Evolutionary conservation across 2,113 vertebrate species (phyloP).

Genomic region (Forbesichthys papilliferus): DNA sequence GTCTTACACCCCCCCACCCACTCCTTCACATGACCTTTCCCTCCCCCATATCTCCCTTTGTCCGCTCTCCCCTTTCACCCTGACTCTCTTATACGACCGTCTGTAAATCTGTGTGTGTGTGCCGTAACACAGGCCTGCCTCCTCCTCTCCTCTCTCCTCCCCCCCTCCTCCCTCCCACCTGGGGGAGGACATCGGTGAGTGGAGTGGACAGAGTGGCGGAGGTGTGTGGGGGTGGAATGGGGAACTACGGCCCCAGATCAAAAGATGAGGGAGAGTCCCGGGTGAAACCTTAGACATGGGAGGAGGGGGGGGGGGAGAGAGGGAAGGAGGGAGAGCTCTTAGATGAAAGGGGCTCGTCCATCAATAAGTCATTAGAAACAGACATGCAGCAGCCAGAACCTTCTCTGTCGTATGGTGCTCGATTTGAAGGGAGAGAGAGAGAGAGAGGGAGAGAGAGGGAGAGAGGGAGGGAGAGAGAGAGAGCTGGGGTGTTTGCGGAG

Average conservation of each 20-base stretch:
- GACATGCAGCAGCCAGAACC: constrained; percentile 39
- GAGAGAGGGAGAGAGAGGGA: no score
- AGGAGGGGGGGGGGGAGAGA: constrained; percentile 43
- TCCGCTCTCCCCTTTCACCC: constrained; percentile 67
- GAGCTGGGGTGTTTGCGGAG: no score
- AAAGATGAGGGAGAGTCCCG: constrained; percentile 63
- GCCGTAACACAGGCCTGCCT: constrained; percentile 69
- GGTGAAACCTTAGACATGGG: constrained; percentile 72
- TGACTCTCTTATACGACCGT: constrained; percentile 58
- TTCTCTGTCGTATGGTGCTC: constrained; percentile 34
- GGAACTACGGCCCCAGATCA: constrained; percentile 60
- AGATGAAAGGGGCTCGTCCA: constrained; percentile 70
- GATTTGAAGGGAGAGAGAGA: background rate
- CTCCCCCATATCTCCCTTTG: constrained; percentile 49
- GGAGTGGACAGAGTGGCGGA: background rate
- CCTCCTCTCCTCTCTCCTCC: constrained; percentile 53
- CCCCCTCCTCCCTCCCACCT: background rate
- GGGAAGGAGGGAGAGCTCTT: constrained; percentile 35
- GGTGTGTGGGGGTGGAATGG: constrained; percentile 31
- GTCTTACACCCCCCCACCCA: constrained; percentile 56
- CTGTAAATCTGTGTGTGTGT: constrained; percentile 66
- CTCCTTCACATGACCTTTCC: background rate
- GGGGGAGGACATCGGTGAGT: background rate
- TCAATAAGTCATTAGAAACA: constrained; percentile 71
- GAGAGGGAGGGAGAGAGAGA: no score